Base-by-base conservation (phyloP, 1,140 invertebrate species). In the Tetragonula clypearis region DNA sequence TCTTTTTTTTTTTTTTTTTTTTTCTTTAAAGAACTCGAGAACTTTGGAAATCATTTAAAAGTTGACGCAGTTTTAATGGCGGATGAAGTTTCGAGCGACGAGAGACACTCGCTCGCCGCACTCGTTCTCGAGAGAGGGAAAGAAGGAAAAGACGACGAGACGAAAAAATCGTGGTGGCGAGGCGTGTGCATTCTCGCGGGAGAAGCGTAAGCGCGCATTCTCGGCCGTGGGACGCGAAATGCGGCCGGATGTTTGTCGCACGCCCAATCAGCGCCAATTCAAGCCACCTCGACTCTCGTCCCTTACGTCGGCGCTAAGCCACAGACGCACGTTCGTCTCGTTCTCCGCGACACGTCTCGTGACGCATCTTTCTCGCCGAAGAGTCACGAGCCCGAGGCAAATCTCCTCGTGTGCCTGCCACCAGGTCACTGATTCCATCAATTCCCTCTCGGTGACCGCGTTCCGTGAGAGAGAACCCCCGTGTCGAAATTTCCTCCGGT, bases 211-310 rank as follows among this genome's bases (percentile, higher is more conserved):
- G 82, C 56, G 76, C 82, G 76, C 82, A 69, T 77, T 85, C 82
- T 58, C 86, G 80, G 79, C 80, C 86, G 73, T 90, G 90, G 85
- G 90, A 88, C 82, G 74, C 65, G 84, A 90, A 92, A 90, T 86
- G 86, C 86, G 69, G 82, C 88, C 90, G 92, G 92, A 93, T 93
- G 91, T 92, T 93, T 92, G 88, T 93, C 87, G 85, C 88, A 87
- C 82, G 82, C 84, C 90, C 91, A 93, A 93, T 93, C 92, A 93
- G 81, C 77, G 88, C 77, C 91, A 92, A 93, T 93, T 93, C 90
- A 90, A 90, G 60, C 90, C 30, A 30, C 30, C 68, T 87, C 82
- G 69, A 62, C 79, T 69, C 78, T 85, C 78, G n/a, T 60, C 88
- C 88, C 88, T 89, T 75, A 78, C 72, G 35, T 83, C 79, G 85